These are phyloP conservation scores for Fistularia tabacaria DNA, from an alignment of 2,797 vertebrate genomes.

Conservation along the genomic window DNA sequence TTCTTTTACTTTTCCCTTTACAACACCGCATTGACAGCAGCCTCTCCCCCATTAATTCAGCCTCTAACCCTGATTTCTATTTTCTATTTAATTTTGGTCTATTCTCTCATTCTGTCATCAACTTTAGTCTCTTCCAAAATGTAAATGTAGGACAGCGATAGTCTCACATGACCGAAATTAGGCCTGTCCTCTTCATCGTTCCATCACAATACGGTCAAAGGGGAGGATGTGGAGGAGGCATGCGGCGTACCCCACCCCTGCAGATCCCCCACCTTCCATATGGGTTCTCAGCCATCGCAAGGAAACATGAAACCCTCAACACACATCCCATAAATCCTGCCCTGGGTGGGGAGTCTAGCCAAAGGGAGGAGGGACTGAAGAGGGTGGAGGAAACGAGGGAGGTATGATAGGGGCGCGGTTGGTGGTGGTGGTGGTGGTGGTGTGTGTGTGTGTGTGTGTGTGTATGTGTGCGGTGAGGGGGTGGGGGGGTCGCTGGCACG, in stretches of 20 bases:
- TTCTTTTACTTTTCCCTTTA: slow-evolving; percentile 43
- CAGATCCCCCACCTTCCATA: slow-evolving; percentile 39
- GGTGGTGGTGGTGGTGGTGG: slow-evolving; percentile 10
- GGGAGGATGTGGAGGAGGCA: slow-evolving; percentile 23
- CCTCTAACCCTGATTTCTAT: slow-evolving; percentile 33
- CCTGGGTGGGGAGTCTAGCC: slow-evolving; percentile 73
- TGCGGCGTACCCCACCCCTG: slow-evolving; percentile 7
- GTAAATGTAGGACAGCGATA: slow-evolving; percentile 33
- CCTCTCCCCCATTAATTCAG: slow-evolving; percentile 13
- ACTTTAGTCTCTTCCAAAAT: slow-evolving; percentile 41
- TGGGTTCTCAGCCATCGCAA: slow-evolving; percentile 59
- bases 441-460: neutral
- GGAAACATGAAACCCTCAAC: slow-evolving; percentile 74
- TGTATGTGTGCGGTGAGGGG: neutral
- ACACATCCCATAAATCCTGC: slow-evolving; percentile 76
- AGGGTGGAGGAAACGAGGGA: slow-evolving; percentile 23
- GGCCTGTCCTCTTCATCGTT: slow-evolving; percentile 30
- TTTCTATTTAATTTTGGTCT: slow-evolving; percentile 45
- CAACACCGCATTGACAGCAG: slow-evolving; percentile 51
- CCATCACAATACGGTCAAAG: slow-evolving; percentile 44
- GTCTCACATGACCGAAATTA: slow-evolving; percentile 39
- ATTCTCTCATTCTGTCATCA: slow-evolving; percentile 52
- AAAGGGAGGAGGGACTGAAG: slow-evolving; percentile 45
- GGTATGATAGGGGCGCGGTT: slow-evolving; percentile 34
- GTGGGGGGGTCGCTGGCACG: slow-evolving; percentile 63